Evolutionary conservation across 2,888 invertebrate genomes (phyloP), one percentile per base, ranked within the genome.

Genomic region (Lasioglossum figueresi): DNA sequence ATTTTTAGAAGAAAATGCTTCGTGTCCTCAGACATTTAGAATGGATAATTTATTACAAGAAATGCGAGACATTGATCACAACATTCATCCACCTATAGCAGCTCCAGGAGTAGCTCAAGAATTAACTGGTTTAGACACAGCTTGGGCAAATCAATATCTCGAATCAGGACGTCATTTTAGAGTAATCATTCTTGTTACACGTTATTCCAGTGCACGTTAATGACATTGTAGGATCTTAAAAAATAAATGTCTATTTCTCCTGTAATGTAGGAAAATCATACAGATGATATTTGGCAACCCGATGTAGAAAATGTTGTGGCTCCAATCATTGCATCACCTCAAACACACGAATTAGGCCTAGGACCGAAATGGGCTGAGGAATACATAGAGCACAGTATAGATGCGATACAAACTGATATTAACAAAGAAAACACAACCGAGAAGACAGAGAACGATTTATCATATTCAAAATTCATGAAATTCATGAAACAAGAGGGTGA

Each of bases 21-120:
- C 94, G 16, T 94, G 95, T 43, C 97, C 97, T 10, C 97, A 98
- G 95, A 98, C 98, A 3, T 99, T 99, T 95, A 97, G 98, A 93
- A 99, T 99, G 99, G 98, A 98, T 92, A 96, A 96, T 40, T 95
- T 98, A 82, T 95, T 99, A 81, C 97, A 98, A 91, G 98, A 98
- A 95, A 97, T 99, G 96, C 97, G 98, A 85, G 97, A 98, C 93
- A 97, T 98, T 37, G 97, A 97, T 94, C 95, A 95, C 71, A 95
- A 95, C 89, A 94, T 95, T 86, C 95, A 95, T 85, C 93, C 94
- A 63, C 91, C 96, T 78, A 95, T 95, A 40, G 95, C 95, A 75
- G 95, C 95, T 78, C 95, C 96, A 71, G 95, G 95, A 59, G 94
- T 95, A 16, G 93, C 95, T 88, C 95, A 95, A 90, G 96, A 96